A percentile compares a stretch with the other conserved stretches of the same genome.
phyloP scores from a whole-genome alignment of 2,888 invertebrate species.

The Temnothorax ravouxi region DNA sequence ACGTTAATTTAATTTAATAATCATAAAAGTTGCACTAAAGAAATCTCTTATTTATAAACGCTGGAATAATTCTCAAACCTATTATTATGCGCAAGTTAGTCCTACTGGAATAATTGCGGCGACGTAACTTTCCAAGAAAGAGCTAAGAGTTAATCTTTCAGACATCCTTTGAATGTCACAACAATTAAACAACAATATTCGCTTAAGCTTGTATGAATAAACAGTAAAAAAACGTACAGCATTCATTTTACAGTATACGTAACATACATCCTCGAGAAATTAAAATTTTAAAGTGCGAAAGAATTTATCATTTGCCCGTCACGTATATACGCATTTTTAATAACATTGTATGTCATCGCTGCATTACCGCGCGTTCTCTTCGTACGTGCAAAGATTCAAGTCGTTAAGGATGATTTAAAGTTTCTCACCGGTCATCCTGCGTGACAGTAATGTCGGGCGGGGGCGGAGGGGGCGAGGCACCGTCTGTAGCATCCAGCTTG shows the following conservation, averaged over 20 bases:
- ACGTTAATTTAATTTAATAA: neutral
- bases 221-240: neutral
- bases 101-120: neutral
- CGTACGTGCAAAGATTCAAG: neutral
- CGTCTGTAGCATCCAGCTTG: slow-evolving; percentile 86
- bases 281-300: neutral
- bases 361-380: neutral
- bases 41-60: slow-evolving; percentile 10
- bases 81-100: neutral
- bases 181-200: neutral
- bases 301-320: neutral
- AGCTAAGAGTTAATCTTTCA: neutral
- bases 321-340: neutral
- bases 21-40: neutral
- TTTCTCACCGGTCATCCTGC: slow-evolving; percentile 85
- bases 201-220: neutral
- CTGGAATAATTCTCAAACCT: neutral
- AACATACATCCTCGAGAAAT: neutral
- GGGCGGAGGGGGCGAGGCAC: slow-evolving; percentile 84
- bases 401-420: slow-evolving; percentile 54
- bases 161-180: neutral
- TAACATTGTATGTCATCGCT: neutral
- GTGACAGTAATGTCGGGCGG: slow-evolving; percentile 86
- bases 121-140: neutral
- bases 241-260: neutral